These are phyloP conservation scores for Nibea albiflora DNA, from an alignment of 2,113 vertebrate genomes.

Conservation along the genomic window DNA sequence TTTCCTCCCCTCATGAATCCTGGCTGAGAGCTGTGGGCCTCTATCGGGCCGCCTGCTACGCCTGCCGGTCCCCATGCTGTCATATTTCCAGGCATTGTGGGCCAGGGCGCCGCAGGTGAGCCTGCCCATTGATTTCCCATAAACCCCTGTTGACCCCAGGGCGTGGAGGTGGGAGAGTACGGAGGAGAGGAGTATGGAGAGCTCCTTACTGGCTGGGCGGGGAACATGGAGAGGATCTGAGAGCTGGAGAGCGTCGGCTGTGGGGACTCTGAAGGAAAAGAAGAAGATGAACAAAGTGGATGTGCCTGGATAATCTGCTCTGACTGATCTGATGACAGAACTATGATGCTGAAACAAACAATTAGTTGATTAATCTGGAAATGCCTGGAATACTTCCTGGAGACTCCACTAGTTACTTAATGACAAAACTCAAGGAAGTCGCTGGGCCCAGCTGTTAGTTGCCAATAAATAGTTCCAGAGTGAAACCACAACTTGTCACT, in stretches of 20 bases:
- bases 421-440: no score
- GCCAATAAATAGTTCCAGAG: no score
- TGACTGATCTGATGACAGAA: no score
- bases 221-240: slow-evolving; percentile 73
- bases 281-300: not conserved
- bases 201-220: slow-evolving; percentile 55
- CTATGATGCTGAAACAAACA: no score
- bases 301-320: not conserved
- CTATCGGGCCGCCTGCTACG: not conserved
- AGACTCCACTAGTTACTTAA: no score
- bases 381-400: no score
- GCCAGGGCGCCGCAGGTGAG: not conserved
- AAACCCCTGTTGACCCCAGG: slow-evolving; percentile 54
- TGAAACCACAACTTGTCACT: no score
- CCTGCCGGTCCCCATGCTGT: slow-evolving; percentile 25
- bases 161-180: slow-evolving; percentile 43
- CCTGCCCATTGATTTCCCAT: slow-evolving; percentile 48
- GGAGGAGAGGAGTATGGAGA: slow-evolving; percentile 38
- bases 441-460: no score
- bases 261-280: slow-evolving; percentile 46
- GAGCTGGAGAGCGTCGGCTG: slow-evolving; percentile 35
- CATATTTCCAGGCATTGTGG: not conserved
- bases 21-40: not conserved
- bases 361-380: not conserved
- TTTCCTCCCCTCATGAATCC: slow-evolving; percentile 19